These are phyloP conservation scores for Hirtodrosophila histrioides DNA, from an alignment of 2,888 invertebrate species.

Conservation along the genomic window DNA sequence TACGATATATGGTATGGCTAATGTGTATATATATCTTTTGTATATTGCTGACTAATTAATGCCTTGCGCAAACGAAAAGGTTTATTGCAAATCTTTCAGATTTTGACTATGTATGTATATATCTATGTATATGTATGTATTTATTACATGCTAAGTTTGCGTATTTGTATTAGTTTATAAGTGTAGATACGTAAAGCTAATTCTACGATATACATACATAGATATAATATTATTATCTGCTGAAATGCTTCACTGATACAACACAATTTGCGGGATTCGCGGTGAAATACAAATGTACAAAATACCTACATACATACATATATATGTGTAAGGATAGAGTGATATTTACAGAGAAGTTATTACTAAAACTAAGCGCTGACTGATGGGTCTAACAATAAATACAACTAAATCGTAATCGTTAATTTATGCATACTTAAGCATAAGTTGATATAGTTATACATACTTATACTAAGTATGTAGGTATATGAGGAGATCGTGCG, in stretches of 20 bases:
- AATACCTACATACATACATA: slow-evolving; percentile 26
- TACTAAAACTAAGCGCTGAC: slow-evolving; percentile 31
- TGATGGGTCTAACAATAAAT: slow-evolving; percentile 34
- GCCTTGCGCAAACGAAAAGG: slow-evolving; percentile 45
- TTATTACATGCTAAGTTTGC: slow-evolving; percentile 19
- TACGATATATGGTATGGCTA: slow-evolving; percentile 48
- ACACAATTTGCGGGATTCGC: slow-evolving; percentile 27
- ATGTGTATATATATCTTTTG: slow-evolving; percentile 41
- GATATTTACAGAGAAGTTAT: slow-evolving; percentile 41
- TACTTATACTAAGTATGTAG: slow-evolving; percentile 4
- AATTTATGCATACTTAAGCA: slow-evolving; percentile 22
- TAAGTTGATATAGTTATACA: slow-evolving; percentile 8
- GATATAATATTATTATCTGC: slow-evolving; percentile 14
- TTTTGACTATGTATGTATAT: slow-evolving; percentile 62
- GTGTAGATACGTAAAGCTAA: slow-evolving; percentile 39
- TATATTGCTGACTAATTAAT: slow-evolving; percentile 71
- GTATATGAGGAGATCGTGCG: slow-evolving; percentile 37
- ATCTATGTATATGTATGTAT: slow-evolving; percentile 14
- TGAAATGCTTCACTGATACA: slow-evolving; percentile 73
- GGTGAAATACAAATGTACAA: slow-evolving; percentile 43
- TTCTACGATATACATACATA: slow-evolving; percentile 38
- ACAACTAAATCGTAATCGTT: slow-evolving; percentile 42
- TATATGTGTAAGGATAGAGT: slow-evolving; percentile 4
- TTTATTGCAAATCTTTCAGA: slow-evolving; percentile 71
- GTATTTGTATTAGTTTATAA: slow-evolving; percentile 33